Evolutionary conservation across 2,797 vertebrate species (phyloP).

Genomic region (Eulemur coronatus): DNA sequence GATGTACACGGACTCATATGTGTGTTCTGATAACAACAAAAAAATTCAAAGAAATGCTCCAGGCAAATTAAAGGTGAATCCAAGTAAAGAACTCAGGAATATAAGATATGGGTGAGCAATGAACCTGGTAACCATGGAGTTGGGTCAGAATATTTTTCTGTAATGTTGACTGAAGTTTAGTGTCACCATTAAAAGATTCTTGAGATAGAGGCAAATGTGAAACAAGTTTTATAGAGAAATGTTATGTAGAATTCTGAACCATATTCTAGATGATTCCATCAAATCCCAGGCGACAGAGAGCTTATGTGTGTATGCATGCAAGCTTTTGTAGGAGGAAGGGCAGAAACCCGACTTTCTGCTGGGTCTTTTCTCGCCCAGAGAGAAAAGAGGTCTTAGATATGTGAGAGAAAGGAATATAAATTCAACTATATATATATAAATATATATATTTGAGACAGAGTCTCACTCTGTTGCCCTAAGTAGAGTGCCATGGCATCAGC

Average conservation of each 20-base stretch:
- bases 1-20: neutral
- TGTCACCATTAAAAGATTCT: neutral
- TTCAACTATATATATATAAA: too few relatives aligned
- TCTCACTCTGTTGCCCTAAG: too few relatives aligned
- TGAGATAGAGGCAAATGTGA: neutral
- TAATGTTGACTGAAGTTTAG: neutral
- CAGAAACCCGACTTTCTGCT: neutral
- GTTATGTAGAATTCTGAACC: neutral
- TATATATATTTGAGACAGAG: too few relatives aligned
- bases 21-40: neutral
- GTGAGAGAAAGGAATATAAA: neutral
- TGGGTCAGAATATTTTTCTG: neutral
- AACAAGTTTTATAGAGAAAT: neutral
- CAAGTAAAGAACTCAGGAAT: neutral
- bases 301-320: rapidly evolving
- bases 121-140: neutral
- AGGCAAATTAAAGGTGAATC: neutral
- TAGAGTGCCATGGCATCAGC: too few relatives aligned
- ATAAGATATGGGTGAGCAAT: neutral
- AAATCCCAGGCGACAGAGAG: neutral
- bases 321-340: neutral
- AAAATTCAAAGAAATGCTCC: neutral
- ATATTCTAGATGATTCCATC: neutral
- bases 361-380: neutral
- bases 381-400: neutral